A percentile compares a stretch with the other conserved stretches of the same genome.
These are phyloP conservation scores for Anarrhichthys ocellatus DNA, from an alignment of 2,113 vertebrate genomes.

Conservation along the genomic window DNA sequence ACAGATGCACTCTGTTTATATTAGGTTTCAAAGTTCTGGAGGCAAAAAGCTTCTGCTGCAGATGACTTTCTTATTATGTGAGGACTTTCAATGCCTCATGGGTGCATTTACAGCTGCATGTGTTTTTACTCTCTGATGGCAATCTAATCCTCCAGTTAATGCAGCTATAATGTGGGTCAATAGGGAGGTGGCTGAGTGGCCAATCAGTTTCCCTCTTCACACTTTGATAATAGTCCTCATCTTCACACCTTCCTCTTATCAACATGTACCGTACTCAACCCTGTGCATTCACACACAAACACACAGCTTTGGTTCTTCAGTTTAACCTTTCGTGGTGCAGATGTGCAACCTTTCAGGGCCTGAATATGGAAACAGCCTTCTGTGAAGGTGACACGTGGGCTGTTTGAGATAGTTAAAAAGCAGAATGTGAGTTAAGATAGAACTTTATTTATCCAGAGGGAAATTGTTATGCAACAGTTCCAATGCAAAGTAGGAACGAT, in stretches of 20 bases:
- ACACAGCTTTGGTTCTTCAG: background rate
- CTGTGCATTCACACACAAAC: slow-evolving; percentile 28
- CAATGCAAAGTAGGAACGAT: background rate
- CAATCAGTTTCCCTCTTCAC: slow-evolving; percentile 49
- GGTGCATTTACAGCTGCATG: slow-evolving; percentile 18
- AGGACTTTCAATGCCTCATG: background rate
- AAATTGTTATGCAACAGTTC: background rate
- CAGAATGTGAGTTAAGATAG: background rate
- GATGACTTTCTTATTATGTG: background rate
- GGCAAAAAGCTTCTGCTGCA: background rate
- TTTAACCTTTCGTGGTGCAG: slow-evolving; percentile 20
- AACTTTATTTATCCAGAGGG: background rate
- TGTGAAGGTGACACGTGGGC: background rate
- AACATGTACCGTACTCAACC: slow-evolving; percentile 1
- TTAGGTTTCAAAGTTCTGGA: background rate
- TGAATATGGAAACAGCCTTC: background rate
- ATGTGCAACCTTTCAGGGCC: background rate
- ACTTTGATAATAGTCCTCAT: slow-evolving; percentile 48
- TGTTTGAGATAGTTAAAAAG: too few relatives aligned
- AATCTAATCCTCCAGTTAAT: slow-evolving; percentile 48
- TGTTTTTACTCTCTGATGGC: slow-evolving; percentile 17
- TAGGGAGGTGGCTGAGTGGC: slow-evolving; percentile 30
- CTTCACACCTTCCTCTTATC: slow-evolving; percentile 58
- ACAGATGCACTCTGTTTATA: background rate
- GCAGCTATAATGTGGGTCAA: slow-evolving; percentile 59